Percentiles rank a stretch among this genome's conserved stretches.
Conservation (phyloP, 2,797 vertebrate species). For the Thunnus albacares region DNA sequence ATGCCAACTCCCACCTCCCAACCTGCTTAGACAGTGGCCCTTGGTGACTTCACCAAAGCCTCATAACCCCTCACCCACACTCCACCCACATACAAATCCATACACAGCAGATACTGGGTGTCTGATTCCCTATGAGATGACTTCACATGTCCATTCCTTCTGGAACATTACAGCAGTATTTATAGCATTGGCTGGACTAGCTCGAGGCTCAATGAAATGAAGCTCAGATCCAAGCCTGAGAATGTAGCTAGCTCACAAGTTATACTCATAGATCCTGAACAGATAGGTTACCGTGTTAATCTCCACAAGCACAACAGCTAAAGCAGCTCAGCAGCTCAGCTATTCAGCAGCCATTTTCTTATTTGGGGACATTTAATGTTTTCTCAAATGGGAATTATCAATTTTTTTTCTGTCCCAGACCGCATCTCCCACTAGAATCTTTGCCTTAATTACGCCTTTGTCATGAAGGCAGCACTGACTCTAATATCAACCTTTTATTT, state of each 20-base stretch:
- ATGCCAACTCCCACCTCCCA: constrained; percentile 53
- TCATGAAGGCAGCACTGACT: constrained; percentile 1
- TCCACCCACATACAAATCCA: constrained; percentile 75
- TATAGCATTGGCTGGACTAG: constrained; percentile 79
- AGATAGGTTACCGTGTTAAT: constrained; percentile 19
- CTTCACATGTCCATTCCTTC: constrained; percentile 78
- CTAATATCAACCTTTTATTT: constrained; percentile 14
- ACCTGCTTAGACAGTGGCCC: constrained; percentile 53
- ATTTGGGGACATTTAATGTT: not conserved
- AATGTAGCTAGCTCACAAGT: constrained; percentile 51
- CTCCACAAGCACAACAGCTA: constrained; percentile 3
- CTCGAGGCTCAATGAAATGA: constrained; percentile 73
- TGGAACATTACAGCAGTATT: constrained; percentile 78
- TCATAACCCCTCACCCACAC: constrained; percentile 77
- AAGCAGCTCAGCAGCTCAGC: not conserved
- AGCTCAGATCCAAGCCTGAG: constrained; percentile 55
- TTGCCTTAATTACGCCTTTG: not conserved
- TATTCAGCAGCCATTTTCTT: constrained; percentile 1
- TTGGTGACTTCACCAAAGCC: constrained; percentile 60
- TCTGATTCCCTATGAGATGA: constrained; percentile 81
- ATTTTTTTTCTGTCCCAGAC: not conserved
- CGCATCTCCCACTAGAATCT: not conserved
- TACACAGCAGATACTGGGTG: constrained; percentile 78
- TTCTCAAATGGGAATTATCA: constrained; percentile 8
- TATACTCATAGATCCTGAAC: constrained; percentile 32